A percentile compares a stretch with the other conserved stretches of the same genome.
phyloP scores from a whole-genome alignment of 2,888 invertebrate genomes.

The Pristionchus arcanus region DNA sequence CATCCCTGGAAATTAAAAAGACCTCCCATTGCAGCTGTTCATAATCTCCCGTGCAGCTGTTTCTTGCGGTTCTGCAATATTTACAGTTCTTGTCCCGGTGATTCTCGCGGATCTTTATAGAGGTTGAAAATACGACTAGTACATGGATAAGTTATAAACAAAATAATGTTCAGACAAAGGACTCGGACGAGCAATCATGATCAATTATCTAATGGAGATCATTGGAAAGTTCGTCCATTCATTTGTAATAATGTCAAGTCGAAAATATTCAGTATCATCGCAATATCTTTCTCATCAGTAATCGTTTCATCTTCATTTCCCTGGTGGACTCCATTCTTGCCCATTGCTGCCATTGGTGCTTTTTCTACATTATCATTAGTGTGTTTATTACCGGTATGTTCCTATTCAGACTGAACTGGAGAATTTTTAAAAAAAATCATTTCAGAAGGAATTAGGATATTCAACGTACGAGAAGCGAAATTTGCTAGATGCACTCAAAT shows the following conservation, averaged over 20 bases:
- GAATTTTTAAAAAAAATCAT: not conserved
- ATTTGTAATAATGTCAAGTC: not conserved
- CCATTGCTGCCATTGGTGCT: not conserved
- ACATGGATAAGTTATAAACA: too few species aligned
- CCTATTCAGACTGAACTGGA: not conserved
- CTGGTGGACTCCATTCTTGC: not conserved
- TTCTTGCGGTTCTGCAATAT: not conserved
- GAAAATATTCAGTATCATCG: not conserved
- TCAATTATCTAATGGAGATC: not conserved
- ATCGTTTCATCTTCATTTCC: not conserved
- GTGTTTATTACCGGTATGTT: not conserved
- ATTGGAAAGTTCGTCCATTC: not conserved
- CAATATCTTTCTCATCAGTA: not conserved
- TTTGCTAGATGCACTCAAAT: not conserved
- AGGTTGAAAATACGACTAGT: not conserved
- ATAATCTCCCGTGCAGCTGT: not conserved
- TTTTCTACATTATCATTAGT: not conserved
- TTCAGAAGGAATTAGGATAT: not conserved
- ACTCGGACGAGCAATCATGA: not conserved
- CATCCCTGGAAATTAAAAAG: not conserved
- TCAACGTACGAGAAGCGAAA: slow-evolving; percentile 12
- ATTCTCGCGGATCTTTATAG: not conserved
- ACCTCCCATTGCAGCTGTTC: not conserved
- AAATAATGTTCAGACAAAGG: not conserved
- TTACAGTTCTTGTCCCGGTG: not conserved